Evolutionary conservation across 2,797 vertebrate genomes (phyloP).

Genomic region (Australoheros facetus): DNA sequence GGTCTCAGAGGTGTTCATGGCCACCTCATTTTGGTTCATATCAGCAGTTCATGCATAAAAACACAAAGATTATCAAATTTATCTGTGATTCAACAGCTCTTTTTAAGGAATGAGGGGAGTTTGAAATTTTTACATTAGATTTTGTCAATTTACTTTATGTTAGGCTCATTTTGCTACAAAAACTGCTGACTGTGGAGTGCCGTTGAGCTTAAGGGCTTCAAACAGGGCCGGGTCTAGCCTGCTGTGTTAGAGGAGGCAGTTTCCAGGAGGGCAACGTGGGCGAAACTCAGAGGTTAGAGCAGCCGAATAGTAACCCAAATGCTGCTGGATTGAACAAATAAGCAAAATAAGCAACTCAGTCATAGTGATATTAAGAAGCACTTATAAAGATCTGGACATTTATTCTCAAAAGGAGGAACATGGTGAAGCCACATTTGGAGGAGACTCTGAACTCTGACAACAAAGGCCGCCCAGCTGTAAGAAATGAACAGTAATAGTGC

Average conservation of each 20-base stretch:
- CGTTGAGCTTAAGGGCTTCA: background rate
- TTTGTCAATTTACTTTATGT: background rate
- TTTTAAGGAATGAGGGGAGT: background rate
- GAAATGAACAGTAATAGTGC: too few relatives aligned
- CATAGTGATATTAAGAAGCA: too few relatives aligned
- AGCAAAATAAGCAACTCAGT: too few relatives aligned
- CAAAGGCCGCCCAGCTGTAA: too few relatives aligned
- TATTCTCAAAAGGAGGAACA: too few relatives aligned
- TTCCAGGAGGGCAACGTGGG: too few relatives aligned
- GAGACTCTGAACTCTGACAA: too few relatives aligned
- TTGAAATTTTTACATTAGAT: background rate
- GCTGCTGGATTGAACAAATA: too few relatives aligned
- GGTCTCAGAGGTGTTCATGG: background rate
- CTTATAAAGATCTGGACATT: too few relatives aligned
- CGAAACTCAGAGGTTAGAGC: too few relatives aligned
- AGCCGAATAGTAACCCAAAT: too few relatives aligned
- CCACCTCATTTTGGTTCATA: background rate
- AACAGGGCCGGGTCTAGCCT: background rate
- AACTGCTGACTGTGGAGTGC: background rate
- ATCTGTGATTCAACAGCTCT: background rate
- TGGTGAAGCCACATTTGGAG: too few relatives aligned
- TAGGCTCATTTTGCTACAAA: background rate
- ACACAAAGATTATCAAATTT: background rate
- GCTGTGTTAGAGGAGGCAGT: background rate
- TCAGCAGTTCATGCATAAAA: background rate